Evolutionary conservation across 1,140 invertebrate species (phyloP).

Genomic region (Chymomyza costata): DNA sequence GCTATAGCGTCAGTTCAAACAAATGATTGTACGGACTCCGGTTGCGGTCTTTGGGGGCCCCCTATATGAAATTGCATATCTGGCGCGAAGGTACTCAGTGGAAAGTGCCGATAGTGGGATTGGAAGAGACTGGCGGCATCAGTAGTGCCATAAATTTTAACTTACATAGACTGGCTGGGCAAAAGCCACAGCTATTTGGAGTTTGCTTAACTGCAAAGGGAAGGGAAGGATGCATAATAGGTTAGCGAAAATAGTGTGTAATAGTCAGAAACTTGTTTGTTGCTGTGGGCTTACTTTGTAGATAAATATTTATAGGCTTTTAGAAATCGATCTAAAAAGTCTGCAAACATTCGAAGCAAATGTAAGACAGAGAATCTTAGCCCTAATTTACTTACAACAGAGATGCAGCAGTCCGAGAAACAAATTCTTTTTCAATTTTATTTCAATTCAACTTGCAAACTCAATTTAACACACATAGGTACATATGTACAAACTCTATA

Average conservation of each 20-base stretch:
- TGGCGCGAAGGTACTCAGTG: slow-evolving; percentile 22
- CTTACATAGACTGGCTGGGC: slow-evolving; percentile 16
- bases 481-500: background rate
- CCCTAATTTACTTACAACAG: slow-evolving; percentile 64
- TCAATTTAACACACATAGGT: slow-evolving; percentile 44
- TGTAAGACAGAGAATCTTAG: slow-evolving; percentile 13
- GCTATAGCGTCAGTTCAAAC: slow-evolving; percentile 12
- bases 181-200: background rate
- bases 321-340: slow-evolving; percentile 58
- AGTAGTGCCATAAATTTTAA: slow-evolving; percentile 33
- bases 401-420: slow-evolving; percentile 5
- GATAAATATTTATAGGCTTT: slow-evolving; percentile 65
- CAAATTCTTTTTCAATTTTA: slow-evolving; percentile 63
- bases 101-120: too few relatives aligned
- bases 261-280: too few relatives aligned
- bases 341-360: background rate
- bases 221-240: too few relatives aligned
- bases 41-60: too few relatives aligned
- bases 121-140: too few relatives aligned
- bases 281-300: slow-evolving; percentile 5
- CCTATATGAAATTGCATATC: slow-evolving; percentile 33
- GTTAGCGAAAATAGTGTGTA: too few relatives aligned
- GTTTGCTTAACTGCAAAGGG: background rate
- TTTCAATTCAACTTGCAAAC: slow-evolving; percentile 64
- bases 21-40: too few relatives aligned